phyloP scores from a whole-genome alignment of 2,797 vertebrate species.

The Acrossocheilus fasciatus region DNA sequence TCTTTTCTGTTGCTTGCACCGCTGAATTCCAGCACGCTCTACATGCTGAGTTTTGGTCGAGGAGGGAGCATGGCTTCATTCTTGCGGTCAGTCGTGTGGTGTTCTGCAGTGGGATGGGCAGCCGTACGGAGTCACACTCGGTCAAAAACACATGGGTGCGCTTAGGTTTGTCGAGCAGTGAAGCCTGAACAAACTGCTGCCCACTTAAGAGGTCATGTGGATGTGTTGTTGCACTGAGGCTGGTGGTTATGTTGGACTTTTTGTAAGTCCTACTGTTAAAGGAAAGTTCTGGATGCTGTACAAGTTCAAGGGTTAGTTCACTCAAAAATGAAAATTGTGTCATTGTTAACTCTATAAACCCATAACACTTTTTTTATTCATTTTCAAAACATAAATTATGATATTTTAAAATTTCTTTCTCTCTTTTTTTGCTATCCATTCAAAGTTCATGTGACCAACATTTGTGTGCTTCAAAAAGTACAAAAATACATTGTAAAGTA shows the following conservation, averaged over 20 bases:
- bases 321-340: not conserved
- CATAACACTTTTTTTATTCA: not conserved
- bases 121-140: constrained; percentile 22
- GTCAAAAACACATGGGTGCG: constrained; percentile 27
- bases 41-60: constrained; percentile 38
- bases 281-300: not conserved
- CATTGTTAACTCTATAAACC: not conserved
- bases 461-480: not conserved
- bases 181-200: constrained; percentile 15
- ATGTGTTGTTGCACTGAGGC: constrained; percentile 25
- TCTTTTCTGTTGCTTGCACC: constrained; percentile 8
- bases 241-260: not conserved
- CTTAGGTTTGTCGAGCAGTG: constrained; percentile 24
- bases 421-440: not conserved
- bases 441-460: not conserved
- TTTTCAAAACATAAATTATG: not conserved
- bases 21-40: constrained; percentile 28
- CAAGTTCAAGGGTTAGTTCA: not conserved
- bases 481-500: not conserved
- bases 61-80: constrained; percentile 47
- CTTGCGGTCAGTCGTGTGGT: constrained; percentile 30
- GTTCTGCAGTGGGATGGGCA: constrained; percentile 24
- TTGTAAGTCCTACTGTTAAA: not conserved
- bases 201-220: constrained; percentile 37
- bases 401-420: not conserved